Conservation (phyloP, 1,140 invertebrate species). For the Babylonia areolata region DNA sequence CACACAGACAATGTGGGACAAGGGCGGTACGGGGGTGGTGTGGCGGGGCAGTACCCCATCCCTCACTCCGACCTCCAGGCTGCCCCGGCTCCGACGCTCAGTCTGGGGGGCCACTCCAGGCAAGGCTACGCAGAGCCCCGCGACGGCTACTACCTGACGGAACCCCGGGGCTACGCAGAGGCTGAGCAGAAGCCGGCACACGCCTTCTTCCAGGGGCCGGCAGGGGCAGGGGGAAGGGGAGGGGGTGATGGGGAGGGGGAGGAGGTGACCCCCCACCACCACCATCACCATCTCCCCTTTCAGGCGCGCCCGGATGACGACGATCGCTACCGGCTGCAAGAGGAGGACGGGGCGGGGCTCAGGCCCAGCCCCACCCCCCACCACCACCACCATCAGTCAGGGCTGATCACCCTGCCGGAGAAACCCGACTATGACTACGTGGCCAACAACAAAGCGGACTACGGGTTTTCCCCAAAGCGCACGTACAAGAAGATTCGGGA, state of each 20-base stretch:
- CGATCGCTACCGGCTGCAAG: neutral
- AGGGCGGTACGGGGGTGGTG: neutral
- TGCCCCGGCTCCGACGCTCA: too few species aligned
- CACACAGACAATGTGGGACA: neutral
- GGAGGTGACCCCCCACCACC: too few species aligned
- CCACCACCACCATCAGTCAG: neutral
- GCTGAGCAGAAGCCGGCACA: neutral
- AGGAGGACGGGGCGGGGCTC: neutral
- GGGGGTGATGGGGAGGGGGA: too few species aligned
- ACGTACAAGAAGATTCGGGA: slow-evolving; percentile 60
- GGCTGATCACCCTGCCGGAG: slow-evolving; percentile 35
- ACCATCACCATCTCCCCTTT: too few species aligned
- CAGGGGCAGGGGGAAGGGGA: too few species aligned
- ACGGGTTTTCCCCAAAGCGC: slow-evolving; percentile 57
- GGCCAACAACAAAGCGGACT: slow-evolving; percentile 61
- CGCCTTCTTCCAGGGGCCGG: too few species aligned
- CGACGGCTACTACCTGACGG: slow-evolving; percentile 23
- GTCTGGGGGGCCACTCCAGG: neutral
- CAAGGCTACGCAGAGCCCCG: neutral
- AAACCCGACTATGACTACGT: slow-evolving; percentile 64
- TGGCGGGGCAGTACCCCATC: too few species aligned
- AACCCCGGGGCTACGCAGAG: neutral
- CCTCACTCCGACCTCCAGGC: too few species aligned
- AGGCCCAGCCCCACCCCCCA: too few species aligned
- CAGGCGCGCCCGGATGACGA: neutral